Conservation (phyloP, 2,113 vertebrate species). For the Acrocephalus kingi region DNA sequence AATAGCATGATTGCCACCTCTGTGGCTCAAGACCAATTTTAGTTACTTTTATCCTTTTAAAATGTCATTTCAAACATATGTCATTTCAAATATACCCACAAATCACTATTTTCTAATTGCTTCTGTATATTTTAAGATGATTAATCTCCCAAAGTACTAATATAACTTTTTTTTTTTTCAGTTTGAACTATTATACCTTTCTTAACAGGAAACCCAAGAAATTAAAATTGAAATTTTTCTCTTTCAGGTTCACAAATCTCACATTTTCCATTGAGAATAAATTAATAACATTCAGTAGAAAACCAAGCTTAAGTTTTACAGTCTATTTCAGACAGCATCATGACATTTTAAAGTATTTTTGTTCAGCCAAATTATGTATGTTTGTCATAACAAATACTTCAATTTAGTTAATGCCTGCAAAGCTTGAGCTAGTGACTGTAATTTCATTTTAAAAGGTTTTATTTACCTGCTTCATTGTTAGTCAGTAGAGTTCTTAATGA, state of each 20-base stretch:
- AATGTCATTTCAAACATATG: constrained; percentile 57
- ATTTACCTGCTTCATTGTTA: neutral
- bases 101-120: constrained; percentile 54
- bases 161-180: constrained; percentile 20
- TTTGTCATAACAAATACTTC: neutral
- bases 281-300: neutral
- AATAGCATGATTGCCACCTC: constrained; percentile 40
- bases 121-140: constrained; percentile 52
- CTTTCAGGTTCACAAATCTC: neutral
- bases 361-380: neutral
- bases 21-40: constrained; percentile 52
- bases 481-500: neutral
- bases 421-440: neutral
- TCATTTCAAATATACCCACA: constrained; percentile 45
- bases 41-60: constrained; percentile 63
- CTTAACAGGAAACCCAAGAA: constrained; percentile 4
- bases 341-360: neutral
- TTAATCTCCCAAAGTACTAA: constrained; percentile 44
- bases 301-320: neutral
- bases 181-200: constrained; percentile 33
- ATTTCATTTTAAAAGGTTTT: neutral
- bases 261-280: neutral
- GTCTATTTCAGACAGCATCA: constrained; percentile 5
- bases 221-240: constrained; percentile 31
- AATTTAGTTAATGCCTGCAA: neutral